Evolutionary conservation across 2,113 vertebrate genomes (phyloP), one percentile per base, ranked within the genome.

Genomic region (Solenodon paradoxus): DNA sequence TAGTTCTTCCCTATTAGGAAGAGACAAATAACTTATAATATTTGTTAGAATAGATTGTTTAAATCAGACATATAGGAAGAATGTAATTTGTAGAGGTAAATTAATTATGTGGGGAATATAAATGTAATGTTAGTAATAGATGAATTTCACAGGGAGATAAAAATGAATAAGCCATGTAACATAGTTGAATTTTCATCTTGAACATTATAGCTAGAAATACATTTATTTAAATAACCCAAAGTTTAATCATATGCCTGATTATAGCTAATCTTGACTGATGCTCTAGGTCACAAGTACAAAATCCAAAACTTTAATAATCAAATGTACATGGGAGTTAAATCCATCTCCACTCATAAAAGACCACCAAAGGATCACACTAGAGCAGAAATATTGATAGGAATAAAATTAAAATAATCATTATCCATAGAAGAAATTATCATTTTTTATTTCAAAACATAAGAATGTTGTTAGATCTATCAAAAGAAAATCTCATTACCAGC

Each of bases 111-210:
- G 66, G 20, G 40, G 16, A 42, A 78, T n/a, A 78, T 13, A 55
- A 1, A 45, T 4, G 22, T 72, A 79, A 1, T 38, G 17, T 71
- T 85, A 95, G 69, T 3, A 90, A 88, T 49, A 55, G 11, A 47
- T 61, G 30, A 87, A 45, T 82, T 95, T 95, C 71, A 86, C 66
- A 83, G 74, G 59, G 16, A 90, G 57, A 94, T 90, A 94, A 17
- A 53, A 92, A 94, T 32, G 19, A 79, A 9, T 22, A 92, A 71
- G 28, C 78, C 28, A 80, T 49, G 19, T 51, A 82, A 57, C 85
- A 51, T 38, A 17, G 16, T 17, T 94, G 11, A 68, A 53, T 45
- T 92, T 95, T 85, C 11, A 78, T 45, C 47, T 85, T 94, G 51
- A 82, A 94, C 74, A 13, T 78, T 9, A 84, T 53, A 5, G 7